phyloP scores from a whole-genome alignment of 2,797 vertebrate genomes.

The Percopsis omiscomaycus region DNA sequence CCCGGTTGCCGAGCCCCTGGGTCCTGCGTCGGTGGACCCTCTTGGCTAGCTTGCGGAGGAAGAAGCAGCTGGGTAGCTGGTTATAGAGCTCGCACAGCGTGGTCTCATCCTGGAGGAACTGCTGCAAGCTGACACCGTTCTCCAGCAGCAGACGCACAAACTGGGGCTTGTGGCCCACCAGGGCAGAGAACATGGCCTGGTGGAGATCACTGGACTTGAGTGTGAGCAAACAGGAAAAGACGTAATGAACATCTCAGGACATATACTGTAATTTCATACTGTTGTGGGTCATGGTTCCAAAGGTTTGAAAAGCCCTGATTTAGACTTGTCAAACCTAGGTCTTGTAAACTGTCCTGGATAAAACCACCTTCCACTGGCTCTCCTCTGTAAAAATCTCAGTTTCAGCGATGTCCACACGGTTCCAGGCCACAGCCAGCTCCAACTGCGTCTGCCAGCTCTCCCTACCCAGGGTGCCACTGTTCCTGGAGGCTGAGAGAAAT shows the following conservation, averaged over 20 bases:
- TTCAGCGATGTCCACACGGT: conserved; percentile 91
- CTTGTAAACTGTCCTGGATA: not conserved
- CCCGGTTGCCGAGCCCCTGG: not conserved
- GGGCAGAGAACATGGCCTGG: conserved; percentile 85
- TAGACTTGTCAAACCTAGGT: not conserved
- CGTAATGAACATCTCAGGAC: not conserved
- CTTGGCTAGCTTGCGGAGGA: conserved; percentile 84
- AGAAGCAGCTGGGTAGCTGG: conserved; percentile 82
- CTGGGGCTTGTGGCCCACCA: conserved; percentile 87
- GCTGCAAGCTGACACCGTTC: conserved; percentile 84
- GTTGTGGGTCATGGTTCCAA: too few species aligned
- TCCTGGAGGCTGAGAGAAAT: conserved; percentile 80
- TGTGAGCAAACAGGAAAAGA: not conserved
- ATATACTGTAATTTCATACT: too few species aligned
- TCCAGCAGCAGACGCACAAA: conserved; percentile 94
- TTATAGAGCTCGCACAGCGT: conserved; percentile 82
- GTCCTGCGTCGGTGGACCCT: conserved; percentile 59
- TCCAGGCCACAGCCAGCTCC: conserved; percentile 94
- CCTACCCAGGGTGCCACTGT: conserved; percentile 69
- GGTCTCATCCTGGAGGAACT: conserved; percentile 80
- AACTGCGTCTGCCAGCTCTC: conserved; percentile 88
- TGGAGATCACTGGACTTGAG: conserved; percentile 88
- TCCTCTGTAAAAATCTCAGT: conserved; percentile 93
- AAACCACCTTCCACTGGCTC: conserved; percentile 87
- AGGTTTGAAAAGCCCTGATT: not conserved